phyloP scores from a whole-genome alignment of 2,888 invertebrate species.

The Escarpia spicata region DNA sequence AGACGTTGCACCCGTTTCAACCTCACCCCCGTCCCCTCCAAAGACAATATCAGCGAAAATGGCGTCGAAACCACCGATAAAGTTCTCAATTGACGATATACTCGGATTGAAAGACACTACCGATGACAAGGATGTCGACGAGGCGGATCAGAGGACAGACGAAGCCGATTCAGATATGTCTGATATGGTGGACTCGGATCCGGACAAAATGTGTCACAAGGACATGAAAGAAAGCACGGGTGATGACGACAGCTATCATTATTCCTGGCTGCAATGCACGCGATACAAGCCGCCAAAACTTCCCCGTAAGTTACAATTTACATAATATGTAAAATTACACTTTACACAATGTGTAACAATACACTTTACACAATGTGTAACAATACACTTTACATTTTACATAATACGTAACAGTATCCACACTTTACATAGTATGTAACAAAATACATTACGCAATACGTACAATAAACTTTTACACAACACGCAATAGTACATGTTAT shows the following conservation, averaged over 20 bases:
- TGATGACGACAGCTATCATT: background rate
- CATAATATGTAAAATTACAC: background rate
- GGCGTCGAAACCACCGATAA: constrained; percentile 12
- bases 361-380: background rate
- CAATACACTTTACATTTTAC: background rate
- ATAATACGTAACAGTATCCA: background rate
- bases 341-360: background rate
- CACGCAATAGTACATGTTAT: no score
- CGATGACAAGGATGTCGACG: background rate
- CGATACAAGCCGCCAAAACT: constrained; percentile 63
- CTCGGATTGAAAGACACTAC: background rate
- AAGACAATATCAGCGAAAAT: background rate
- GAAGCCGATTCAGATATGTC: constrained; percentile 9
- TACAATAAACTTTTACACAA: no score
- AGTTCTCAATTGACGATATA: constrained; percentile 2
- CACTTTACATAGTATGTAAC: no score
- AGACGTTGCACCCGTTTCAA: background rate
- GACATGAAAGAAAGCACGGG: background rate
- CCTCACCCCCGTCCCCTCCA: background rate
- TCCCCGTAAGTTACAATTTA: constrained; percentile 52
- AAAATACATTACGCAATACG: no score
- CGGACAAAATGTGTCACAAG: background rate
- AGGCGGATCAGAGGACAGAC: background rate
- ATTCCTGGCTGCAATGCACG: constrained; percentile 61
- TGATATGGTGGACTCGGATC: background rate